A percentile compares a stretch with the other conserved stretches of the same genome.
Evolutionary conservation across 2,797 vertebrate species (phyloP).

Genomic region (Falco rusticolus): DNA sequence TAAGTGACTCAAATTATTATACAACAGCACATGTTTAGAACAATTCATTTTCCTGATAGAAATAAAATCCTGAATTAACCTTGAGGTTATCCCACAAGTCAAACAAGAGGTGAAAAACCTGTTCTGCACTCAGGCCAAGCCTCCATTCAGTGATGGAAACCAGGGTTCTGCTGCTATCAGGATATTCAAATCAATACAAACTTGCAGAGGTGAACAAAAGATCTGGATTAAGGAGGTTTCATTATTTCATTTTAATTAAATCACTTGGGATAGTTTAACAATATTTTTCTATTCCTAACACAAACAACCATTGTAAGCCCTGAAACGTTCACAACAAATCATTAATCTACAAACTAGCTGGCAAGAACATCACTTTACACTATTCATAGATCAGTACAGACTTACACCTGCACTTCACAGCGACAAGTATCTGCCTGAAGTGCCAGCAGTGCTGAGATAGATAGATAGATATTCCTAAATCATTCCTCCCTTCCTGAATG

Average conservation of each 20-base stretch:
- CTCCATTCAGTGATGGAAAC: neutral
- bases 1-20: neutral
- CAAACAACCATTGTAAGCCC: neutral
- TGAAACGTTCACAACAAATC: neutral
- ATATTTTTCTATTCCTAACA: neutral
- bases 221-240: neutral
- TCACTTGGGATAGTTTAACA: neutral
- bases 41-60: neutral
- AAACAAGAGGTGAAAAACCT: neutral
- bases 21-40: neutral
- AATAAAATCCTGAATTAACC: neutral
- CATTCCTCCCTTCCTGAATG: neutral
- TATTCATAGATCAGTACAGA: neutral
- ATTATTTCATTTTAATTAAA: neutral
- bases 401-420: neutral
- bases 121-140: neutral
- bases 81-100: neutral
- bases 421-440: neutral
- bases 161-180: neutral
- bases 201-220: neutral
- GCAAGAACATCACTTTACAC: neutral
- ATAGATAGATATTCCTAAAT: neutral
- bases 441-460: neutral
- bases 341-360: neutral
- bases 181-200: neutral